These are phyloP conservation scores for Podarcis lilfordi DNA, from an alignment of 2,797 vertebrate species.

Conservation along the genomic window DNA sequence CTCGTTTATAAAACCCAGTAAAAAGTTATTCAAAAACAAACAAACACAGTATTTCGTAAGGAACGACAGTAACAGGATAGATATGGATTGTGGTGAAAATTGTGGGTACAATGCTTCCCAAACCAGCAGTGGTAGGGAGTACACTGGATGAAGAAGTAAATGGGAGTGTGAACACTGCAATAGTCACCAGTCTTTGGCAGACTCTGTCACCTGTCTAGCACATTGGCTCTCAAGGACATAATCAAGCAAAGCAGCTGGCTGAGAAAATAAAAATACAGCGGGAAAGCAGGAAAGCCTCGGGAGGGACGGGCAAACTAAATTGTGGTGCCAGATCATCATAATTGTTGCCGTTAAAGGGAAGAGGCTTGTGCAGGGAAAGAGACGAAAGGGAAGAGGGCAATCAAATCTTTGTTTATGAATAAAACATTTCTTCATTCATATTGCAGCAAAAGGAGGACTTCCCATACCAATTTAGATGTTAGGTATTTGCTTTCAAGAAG, in stretches of 20 bases:
- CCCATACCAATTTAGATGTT: background rate
- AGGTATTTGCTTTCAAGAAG: constrained; percentile 14
- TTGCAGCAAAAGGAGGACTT: constrained; percentile 13
- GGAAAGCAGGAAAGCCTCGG: background rate
- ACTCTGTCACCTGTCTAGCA: background rate
- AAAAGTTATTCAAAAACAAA: too few species aligned
- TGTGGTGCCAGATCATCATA: background rate
- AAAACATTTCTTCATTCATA: constrained; percentile 35
- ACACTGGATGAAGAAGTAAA: too few species aligned
- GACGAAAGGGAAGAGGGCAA: background rate
- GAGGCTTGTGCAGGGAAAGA: background rate
- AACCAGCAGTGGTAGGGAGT: too few species aligned
- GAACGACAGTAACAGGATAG: too few species aligned
- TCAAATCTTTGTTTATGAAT: constrained; percentile 40
- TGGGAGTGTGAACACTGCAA: background rate
- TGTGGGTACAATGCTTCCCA: too few species aligned
- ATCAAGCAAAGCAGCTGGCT: constrained; percentile 13
- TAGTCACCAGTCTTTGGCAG: background rate
- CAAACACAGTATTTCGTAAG: too few species aligned
- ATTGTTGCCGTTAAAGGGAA: background rate
- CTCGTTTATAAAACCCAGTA: too few species aligned
- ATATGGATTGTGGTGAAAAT: too few species aligned
- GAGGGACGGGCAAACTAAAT: background rate
- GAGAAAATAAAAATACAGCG: background rate
- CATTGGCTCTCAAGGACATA: background rate